Percentiles rank a stretch among this genome's conserved stretches.
phyloP scores from a whole-genome alignment of 2,113 vertebrate species.

The Oreochromis spilurus region DNA sequence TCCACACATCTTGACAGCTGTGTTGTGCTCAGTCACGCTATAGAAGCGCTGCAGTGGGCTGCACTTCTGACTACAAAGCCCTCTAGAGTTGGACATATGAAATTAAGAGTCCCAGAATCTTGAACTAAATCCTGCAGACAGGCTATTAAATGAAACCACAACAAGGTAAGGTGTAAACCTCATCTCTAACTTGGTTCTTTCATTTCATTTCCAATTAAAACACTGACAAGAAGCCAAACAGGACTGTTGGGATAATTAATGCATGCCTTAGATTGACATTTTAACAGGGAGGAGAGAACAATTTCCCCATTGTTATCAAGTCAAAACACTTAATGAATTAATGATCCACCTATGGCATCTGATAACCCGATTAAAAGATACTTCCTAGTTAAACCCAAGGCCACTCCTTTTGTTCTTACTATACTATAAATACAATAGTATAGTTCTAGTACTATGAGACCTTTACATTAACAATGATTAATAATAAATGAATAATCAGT shows the following conservation, averaged over 20 bases:
- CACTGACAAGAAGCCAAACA: background rate
- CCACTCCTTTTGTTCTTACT: background rate
- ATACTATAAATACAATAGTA: background rate
- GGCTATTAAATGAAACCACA: background rate
- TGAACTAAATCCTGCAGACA: background rate
- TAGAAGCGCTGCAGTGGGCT: slow-evolving; percentile 24
- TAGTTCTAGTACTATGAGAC: background rate
- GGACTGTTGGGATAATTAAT: background rate
- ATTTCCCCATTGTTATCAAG: background rate
- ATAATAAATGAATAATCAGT: background rate
- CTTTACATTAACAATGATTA: background rate
- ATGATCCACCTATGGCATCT: background rate
- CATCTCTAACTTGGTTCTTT: background rate
- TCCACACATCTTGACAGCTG: slow-evolving; percentile 72
- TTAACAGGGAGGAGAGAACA: background rate
- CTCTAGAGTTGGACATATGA: slow-evolving; percentile 11
- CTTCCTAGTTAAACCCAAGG: background rate
- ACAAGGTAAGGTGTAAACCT: background rate
- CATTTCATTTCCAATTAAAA: background rate
- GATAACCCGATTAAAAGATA: background rate
- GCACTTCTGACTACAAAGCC: slow-evolving; percentile 28
- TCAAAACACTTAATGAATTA: background rate
- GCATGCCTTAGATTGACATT: background rate
- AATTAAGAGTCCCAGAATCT: background rate
- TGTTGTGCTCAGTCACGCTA: slow-evolving; percentile 55